Conservation (phyloP, 2,888 invertebrate species). For the Drosophila phalerata region DNA sequence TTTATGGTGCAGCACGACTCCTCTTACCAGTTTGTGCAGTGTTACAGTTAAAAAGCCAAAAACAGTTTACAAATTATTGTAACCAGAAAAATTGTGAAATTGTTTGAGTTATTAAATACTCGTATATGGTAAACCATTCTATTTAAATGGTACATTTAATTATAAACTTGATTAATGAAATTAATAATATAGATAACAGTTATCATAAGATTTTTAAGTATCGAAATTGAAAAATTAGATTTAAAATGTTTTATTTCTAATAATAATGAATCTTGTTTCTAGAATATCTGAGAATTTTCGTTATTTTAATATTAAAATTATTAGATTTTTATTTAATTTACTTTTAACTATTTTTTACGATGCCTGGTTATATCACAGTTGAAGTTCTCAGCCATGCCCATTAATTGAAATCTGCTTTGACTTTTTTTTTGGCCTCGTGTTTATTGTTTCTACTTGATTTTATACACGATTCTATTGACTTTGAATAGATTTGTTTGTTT, state of each 20-base stretch:
- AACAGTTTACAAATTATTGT: conserved; percentile 38
- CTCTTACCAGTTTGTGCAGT: conserved; percentile 57
- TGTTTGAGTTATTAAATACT: conserved; percentile 6
- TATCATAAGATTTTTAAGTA: no score
- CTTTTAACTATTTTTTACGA: neutral
- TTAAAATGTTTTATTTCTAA: no score
- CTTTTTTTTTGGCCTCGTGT: conserved; percentile 42
- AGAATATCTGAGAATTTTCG: neutral
- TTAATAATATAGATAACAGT: no score
- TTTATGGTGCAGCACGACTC: conserved; percentile 60
- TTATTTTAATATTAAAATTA: no score
- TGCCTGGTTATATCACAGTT: conserved; percentile 1
- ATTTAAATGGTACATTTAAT: conserved; percentile 35
- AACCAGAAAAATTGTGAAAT: conserved; percentile 34
- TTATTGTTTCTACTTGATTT: conserved; percentile 8
- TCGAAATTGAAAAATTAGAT: no score
- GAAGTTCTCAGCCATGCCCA: neutral
- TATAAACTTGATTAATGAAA: no score
- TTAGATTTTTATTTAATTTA: no score
- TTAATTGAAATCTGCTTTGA: conserved; percentile 32
- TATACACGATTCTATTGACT: conserved; percentile 55
- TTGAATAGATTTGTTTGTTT: conserved; percentile 55
- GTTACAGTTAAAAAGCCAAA: conserved; percentile 42
- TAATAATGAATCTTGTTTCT: no score
- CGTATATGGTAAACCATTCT: neutral